Evolutionary conservation across 2,113 vertebrate species (phyloP), one percentile per base, ranked within the genome.

Genomic region (Anoura caudifer): DNA sequence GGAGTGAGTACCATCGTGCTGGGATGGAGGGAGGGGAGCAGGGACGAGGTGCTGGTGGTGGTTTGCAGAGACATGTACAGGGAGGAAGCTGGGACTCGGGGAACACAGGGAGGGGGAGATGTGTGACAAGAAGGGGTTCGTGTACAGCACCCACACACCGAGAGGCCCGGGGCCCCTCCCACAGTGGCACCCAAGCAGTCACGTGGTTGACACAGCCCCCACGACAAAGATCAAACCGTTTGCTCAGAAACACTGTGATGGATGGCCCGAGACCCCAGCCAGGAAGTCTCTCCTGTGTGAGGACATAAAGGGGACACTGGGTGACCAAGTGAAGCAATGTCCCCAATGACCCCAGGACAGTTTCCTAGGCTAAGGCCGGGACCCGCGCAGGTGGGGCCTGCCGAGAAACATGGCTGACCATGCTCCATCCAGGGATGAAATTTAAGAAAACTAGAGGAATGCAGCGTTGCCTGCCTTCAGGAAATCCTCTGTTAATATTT

Each of bases 141-240:
- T 4, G 31, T 11, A 6, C 4, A 4, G 12, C n/a, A 13, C 1
- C 3, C 50, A 50, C 19, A 24, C 47, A 14, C 12, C 24, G 0
- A 0, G 26, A 36, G 67, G 36, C 43, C 54, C 0, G 10, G 11
- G 9, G 8, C 16, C 36, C 93, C 22, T 2, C 26, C 56, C 14
- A 2, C 4, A 8, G 22, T 24, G 31, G n/a, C 28, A 15, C 31
- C 5, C 2, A 86, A 31, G 43, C 2, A 1, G 3, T 28, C 26
- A 2, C 7, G 0, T 4, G 7, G 14, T 2, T 50, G 28, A 41
- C 17, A 2, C 33, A 3, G 7, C 79, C 63, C 43, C 1, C 28
- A 52, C 14, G 31, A 65, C 24, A 12, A 5, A 87, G 54, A 43
- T 8, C 72, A 12, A 28, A 43, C 41, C 16, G 7, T 33, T 28